phyloP scores from a whole-genome alignment of 2,113 vertebrate genomes.

The Pelvicachromis taeniatus region DNA sequence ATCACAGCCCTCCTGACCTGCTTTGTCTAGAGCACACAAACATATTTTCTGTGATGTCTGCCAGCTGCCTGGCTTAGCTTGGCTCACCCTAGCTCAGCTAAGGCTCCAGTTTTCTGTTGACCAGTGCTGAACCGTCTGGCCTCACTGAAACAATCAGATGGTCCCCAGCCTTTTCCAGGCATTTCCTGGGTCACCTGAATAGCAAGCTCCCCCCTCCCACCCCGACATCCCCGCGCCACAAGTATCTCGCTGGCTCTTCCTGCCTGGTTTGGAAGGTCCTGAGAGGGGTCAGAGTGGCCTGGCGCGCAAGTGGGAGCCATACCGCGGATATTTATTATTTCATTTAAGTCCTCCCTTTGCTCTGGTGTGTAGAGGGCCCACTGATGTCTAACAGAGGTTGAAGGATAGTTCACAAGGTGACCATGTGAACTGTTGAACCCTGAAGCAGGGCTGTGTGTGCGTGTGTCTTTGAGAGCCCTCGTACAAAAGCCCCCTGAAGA shows the following conservation, averaged over 20 bases:
- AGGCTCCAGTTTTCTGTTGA: conserved; percentile 31
- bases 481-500: conserved; percentile 52
- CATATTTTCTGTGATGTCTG: conserved; percentile 58
- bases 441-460: background rate
- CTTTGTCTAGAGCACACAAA: conserved; percentile 54
- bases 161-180: conserved; percentile 59
- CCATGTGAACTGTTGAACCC: conserved; percentile 65
- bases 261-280: conserved; percentile 65
- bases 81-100: conserved; percentile 40
- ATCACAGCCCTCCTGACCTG: conserved; percentile 41
- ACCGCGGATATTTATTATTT: conserved; percentile 75
- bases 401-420: conserved; percentile 61
- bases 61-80: conserved; percentile 52
- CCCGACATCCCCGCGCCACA: conserved; percentile 11
- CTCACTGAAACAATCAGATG: conserved; percentile 50
- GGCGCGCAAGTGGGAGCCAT: conserved; percentile 61
- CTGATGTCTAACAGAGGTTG: conserved; percentile 53
- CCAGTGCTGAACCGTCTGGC: conserved; percentile 9
- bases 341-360: conserved; percentile 63
- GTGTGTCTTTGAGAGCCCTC: background rate
- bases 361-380: conserved; percentile 47
- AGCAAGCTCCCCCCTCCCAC: conserved; percentile 11
- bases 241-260: conserved; percentile 48
- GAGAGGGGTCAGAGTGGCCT: conserved; percentile 69
- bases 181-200: conserved; percentile 73